Evolutionary conservation across 2,797 vertebrate genomes (phyloP), one percentile per base, ranked within the genome.

Genomic region (Takifugu ocellatus): DNA sequence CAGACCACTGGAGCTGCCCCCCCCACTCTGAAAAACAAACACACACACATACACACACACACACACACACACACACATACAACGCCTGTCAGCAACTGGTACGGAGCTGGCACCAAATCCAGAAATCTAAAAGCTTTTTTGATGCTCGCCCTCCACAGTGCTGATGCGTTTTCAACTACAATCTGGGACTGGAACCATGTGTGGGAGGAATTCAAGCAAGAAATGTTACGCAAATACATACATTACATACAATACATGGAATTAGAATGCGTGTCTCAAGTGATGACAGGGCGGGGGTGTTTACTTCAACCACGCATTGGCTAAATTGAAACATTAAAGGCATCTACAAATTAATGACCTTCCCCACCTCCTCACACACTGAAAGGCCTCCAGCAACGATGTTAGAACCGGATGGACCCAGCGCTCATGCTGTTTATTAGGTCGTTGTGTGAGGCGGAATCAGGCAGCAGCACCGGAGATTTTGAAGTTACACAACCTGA

Each of bases 321-420:
- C 8, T 10, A 5, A 77, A 61, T 3, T 52, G 50, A 39, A 62
- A 33, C 36, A 61, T 61, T 39, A 46, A 54, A 29, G 49, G 31
- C 44, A 48, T 56, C 29, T 61, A 49, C 46, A 72, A 62, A 78
- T 55, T 7, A 68, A 77, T 24, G 59, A 77, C 68, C 71, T 66
- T 54, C 33, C 29, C 17, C 54, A 57, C 68, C 61, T 52, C 47
- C 52, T 56, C 29, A 66, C 45, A 66, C 54, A 63, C 51, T 31
- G 60, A 58, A 9, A 66, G 70, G 76, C 79, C 76, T 51, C 25
- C 63, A 44, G 58, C 59, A 70, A 50, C 56, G 61, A 39, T 56
- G 67, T 49, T 65, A 64, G 21, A 70, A 73, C 64, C 78, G 61
- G 77, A 72, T 69, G 72, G 57, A 84, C 66, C 39, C 4, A 17